Evolutionary conservation across 2,113 vertebrate species (phyloP).

Genomic region (Hyperoodon ampullatus): DNA sequence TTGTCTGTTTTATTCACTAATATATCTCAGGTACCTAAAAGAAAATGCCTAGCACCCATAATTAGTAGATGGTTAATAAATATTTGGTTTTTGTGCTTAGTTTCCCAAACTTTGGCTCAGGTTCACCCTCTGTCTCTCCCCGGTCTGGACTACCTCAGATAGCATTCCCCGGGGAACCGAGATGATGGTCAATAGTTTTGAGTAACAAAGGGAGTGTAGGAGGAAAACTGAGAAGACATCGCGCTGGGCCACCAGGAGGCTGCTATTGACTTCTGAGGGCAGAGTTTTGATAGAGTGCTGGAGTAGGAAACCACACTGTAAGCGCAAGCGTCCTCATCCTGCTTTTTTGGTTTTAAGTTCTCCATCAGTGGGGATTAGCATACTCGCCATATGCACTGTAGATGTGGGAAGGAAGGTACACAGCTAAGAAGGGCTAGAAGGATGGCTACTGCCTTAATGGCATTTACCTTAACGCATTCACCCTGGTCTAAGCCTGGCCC

Average conservation of each 20-base stretch:
- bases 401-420: background rate
- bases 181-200: background rate
- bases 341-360: background rate
- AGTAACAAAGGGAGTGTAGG: background rate
- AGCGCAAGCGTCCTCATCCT: background rate
- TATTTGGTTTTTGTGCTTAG: background rate
- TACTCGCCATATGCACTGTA: background rate
- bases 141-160: background rate
- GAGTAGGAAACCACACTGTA: background rate
- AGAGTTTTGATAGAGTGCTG: background rate
- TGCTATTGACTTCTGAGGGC: background rate
- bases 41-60: background rate
- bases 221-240: background rate
- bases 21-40: background rate
- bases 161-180: background rate
- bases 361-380: background rate
- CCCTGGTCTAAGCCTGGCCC: background rate
- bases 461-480: constrained; percentile 6
- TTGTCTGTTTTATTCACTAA: constrained; percentile 5
- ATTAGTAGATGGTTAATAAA: constrained; percentile 34
- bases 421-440: background rate
- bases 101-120: constrained; percentile 33
- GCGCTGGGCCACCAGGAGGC: background rate
- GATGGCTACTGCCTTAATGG: background rate
- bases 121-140: background rate